Conservation (phyloP, 2,797 vertebrate species). For the Pygocentrus nattereri region DNA sequence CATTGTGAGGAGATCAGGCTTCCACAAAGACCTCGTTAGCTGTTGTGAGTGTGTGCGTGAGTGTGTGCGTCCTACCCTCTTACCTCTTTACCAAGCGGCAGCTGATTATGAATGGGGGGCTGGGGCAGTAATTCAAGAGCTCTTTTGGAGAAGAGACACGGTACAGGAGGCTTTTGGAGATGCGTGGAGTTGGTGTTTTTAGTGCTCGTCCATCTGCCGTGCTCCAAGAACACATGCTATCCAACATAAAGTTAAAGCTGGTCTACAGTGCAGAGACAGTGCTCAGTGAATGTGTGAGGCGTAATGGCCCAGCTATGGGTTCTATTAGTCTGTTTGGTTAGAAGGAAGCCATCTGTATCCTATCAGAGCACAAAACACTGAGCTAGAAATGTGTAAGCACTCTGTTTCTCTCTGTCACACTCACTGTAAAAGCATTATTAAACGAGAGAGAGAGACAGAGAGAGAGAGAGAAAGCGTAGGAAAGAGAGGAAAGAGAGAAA, state of each 20-base stretch:
- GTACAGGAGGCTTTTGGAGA: conserved; percentile 65
- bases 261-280: conserved; percentile 25
- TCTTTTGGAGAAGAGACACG: conserved; percentile 62
- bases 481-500: neutral
- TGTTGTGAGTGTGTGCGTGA: conserved; percentile 52
- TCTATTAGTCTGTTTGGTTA: conserved; percentile 44
- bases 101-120: conserved; percentile 84
- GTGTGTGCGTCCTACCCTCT: conserved; percentile 58
- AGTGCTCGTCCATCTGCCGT: conserved; percentile 74
- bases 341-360: conserved; percentile 41
- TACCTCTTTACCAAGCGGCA: conserved; percentile 80
- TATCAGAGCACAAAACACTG: conserved; percentile 22
- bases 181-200: conserved; percentile 43
- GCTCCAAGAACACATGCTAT: conserved; percentile 76
- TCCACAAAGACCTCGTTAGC: conserved; percentile 85
- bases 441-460: neutral
- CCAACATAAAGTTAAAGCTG: conserved; percentile 60
- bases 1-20: conserved; percentile 80
- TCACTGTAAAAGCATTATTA: neutral
- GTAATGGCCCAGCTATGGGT: conserved; percentile 47
- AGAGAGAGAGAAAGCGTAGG: neutral
- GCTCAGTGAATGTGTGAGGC: conserved; percentile 42
- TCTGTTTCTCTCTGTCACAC: neutral
- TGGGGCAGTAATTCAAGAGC: conserved; percentile 82
- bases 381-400: conserved; percentile 14